These are phyloP conservation scores for Myotis pilosus DNA, from an alignment of 2,797 vertebrate species.

Conservation along the genomic window DNA sequence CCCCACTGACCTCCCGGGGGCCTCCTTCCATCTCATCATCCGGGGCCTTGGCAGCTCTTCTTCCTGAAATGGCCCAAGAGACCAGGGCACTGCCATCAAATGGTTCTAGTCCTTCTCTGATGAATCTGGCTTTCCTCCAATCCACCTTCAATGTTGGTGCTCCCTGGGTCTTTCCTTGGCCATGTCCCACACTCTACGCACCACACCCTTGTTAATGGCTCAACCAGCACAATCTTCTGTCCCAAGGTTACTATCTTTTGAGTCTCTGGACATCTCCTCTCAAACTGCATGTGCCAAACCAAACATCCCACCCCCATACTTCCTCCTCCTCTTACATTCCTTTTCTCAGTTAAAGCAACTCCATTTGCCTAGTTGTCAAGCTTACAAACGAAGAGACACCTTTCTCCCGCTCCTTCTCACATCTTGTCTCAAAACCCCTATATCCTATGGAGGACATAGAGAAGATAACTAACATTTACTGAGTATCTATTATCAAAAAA, in stretches of 20 bases:
- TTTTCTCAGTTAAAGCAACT: neutral
- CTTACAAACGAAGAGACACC: neutral
- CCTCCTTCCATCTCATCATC: neutral
- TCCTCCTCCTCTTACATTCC: neutral
- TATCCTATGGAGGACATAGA: neutral
- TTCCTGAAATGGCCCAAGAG: neutral
- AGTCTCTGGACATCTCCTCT: neutral
- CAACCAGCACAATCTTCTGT: neutral
- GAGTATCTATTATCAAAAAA: neutral
- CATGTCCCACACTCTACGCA: neutral
- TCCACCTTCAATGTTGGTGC: neutral
- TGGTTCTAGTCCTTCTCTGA: neutral
- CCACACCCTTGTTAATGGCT: neutral
- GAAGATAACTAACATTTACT: neutral
- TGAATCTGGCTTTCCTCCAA: neutral
- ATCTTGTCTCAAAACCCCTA: neutral
- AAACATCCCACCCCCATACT: neutral
- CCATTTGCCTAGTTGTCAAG: neutral
- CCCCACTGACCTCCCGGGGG: neutral
- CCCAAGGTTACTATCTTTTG: neutral
- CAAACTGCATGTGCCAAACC: neutral
- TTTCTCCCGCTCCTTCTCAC: neutral
- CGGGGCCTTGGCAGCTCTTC: neutral
- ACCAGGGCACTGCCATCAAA: neutral
- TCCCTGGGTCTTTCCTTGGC: neutral